Evolutionary conservation across 2,113 vertebrate species (phyloP), one percentile per base, ranked within the genome.

Genomic region (Rhinoderma darwinii): DNA sequence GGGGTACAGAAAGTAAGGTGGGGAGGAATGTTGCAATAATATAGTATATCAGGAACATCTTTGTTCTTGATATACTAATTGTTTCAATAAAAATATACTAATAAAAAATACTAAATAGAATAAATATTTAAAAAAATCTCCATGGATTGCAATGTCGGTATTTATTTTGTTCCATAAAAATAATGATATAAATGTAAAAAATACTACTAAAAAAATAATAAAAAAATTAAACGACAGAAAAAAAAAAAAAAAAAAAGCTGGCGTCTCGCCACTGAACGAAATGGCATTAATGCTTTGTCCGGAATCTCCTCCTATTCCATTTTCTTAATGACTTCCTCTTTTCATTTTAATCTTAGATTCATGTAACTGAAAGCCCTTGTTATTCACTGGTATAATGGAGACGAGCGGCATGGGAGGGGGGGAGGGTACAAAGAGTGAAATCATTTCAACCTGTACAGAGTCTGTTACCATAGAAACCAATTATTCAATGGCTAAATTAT

Each of bases 381-480:
- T 90, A 89, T 80, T 68, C 44, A 17, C 7, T 18, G 32, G 63
- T 72, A 80, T 54, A 86, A 83, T 83, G 44, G 82, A 51, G 25
- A 27, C 12, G 63, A 25, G 44, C 6, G 30, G 41, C 39, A 44
- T 5, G 15, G 43, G 90, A 61, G 88, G 84, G 88, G 84, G 83
- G 78, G 84, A 44, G 83, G 87, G 32, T 50, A 84, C 89, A 90
- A 90, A 89, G 92, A 90, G 90, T 91, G 91, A 90, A 88, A 92
- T 91, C 90, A 89, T 92, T 89, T 92, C 92, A 93, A 90, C 92
- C 92, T 90, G 91, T 92, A 89, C 93, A 90, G 94, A 92, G 90
- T 94, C 83, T 59, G 93, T 95, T 94, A 47, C 94, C 92, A 93
- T 93, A 88, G 92, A 92, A 94, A 95, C 94, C 93, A 91, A 91